Evolutionary conservation across 1,140 invertebrate genomes (phyloP).

Genomic region (Megathymus violae): DNA sequence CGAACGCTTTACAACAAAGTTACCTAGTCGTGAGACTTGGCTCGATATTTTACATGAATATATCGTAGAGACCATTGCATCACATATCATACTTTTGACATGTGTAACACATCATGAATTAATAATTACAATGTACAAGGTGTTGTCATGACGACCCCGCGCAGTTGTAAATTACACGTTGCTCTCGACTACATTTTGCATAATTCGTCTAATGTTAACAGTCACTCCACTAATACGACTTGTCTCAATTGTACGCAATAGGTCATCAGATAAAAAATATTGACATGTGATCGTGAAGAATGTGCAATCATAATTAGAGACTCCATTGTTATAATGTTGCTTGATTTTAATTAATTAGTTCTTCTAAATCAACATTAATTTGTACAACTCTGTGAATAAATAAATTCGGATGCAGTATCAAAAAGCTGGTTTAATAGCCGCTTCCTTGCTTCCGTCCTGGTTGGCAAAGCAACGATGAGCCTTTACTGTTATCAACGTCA

Average conservation of each 20-base stretch:
- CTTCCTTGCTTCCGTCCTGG: too few relatives aligned
- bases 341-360: background rate
- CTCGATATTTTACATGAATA: too few relatives aligned
- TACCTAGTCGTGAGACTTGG: too few relatives aligned
- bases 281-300: conserved; percentile 28
- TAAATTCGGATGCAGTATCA: too few relatives aligned
- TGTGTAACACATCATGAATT: conserved; percentile 42
- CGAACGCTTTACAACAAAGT: too few relatives aligned
- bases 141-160: conserved; percentile 64
- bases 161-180: conserved; percentile 58
- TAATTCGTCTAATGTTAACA: conserved; percentile 31
- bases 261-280: conserved; percentile 19
- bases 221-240: conserved; percentile 25
- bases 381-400: too few relatives aligned
- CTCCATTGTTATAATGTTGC: background rate
- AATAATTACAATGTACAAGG: conserved; percentile 48
- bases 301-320: conserved; percentile 14
- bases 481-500: too few relatives aligned
- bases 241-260: conserved; percentile 13
- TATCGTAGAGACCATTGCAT: background rate
- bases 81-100: conserved; percentile 16
- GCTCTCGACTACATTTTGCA: conserved; percentile 51
- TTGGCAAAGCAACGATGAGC: too few relatives aligned
- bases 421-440: too few relatives aligned
- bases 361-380: too few relatives aligned